Percentiles rank a stretch among this genome's conserved stretches.
Conservation (phyloP, 2,888 invertebrate species). For the Drosophila subquinaria region DNA sequence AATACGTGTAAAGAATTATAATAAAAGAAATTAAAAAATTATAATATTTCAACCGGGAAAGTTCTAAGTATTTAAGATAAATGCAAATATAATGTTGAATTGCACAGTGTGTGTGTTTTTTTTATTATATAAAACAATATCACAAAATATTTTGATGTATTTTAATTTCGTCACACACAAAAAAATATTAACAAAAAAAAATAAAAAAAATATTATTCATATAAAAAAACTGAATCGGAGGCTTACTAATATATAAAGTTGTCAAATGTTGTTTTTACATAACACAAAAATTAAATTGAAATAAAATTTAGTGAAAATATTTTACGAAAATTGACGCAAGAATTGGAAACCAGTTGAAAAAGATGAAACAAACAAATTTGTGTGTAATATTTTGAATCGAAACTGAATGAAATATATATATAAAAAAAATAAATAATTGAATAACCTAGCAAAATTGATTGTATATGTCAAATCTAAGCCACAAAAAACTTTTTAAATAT, state of each 20-base stretch:
- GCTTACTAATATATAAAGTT: conserved; percentile 54
- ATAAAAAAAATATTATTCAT: conserved; percentile 7
- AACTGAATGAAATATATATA: conserved; percentile 15
- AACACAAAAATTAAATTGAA: conserved; percentile 25
- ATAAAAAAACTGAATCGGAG: conserved; percentile 58
- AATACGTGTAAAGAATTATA: conserved; percentile 44
- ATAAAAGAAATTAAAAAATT: conserved; percentile 10
- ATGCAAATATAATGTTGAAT: conserved; percentile 27
- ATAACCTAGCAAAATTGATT: conserved; percentile 64
- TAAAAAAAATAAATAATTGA: conserved; percentile 6
- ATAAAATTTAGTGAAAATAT: conserved; percentile 35
- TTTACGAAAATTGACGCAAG: conserved; percentile 34
- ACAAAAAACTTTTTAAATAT: conserved; percentile 39
- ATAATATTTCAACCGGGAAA: conserved; percentile 23
- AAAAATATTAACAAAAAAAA: conserved; percentile 15
- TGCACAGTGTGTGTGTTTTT: conserved; percentile 47
- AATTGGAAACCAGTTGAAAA: conserved; percentile 19
- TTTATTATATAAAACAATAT: conserved; percentile 32
- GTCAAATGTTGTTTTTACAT: conserved; percentile 48
- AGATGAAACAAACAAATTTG: conserved; percentile 14
- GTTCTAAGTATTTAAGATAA: conserved; percentile 42
- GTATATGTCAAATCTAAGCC: conserved; percentile 46
- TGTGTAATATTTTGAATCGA: conserved; percentile 32
- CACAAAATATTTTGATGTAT: conserved; percentile 36
- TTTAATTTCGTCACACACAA: conserved; percentile 26